A percentile compares a stretch with the other conserved stretches of the same genome.
Conservation (phyloP, 2,113 vertebrate genomes). For the Hipposideros armiger region DNA sequence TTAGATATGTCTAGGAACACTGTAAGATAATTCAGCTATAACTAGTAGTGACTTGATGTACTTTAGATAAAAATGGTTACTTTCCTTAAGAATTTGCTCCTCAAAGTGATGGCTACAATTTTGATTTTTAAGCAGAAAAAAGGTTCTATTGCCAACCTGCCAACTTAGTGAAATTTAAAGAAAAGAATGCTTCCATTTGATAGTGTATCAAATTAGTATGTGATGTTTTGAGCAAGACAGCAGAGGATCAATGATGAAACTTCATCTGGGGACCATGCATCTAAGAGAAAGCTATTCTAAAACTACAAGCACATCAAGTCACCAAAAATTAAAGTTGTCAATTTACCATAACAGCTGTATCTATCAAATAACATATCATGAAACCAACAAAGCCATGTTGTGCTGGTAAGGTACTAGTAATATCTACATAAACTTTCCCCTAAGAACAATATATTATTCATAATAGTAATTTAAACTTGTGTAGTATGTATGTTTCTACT, state of each 20-base stretch:
- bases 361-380: neutral
- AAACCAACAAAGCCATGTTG: neutral
- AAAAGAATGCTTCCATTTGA: slow-evolving; percentile 39
- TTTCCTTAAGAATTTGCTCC: neutral
- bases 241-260: neutral
- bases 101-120: neutral
- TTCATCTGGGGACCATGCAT: neutral
- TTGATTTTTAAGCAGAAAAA: slow-evolving; percentile 50
- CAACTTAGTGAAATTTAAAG: slow-evolving; percentile 41
- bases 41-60: neutral
- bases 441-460: neutral
- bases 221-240: slow-evolving; percentile 16
- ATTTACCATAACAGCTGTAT: neutral
- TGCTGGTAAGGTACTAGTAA: slow-evolving; percentile 7
- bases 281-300: slow-evolving; percentile 10
- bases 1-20: neutral
- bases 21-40: neutral
- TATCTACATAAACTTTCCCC: slow-evolving; percentile 20
- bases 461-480: slow-evolving; percentile 8
- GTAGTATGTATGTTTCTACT: slow-evolving; percentile 39
- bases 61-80: slow-evolving; percentile 24
- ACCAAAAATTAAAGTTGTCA: neutral
- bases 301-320: neutral
- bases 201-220: neutral
- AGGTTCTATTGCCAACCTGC: slow-evolving; percentile 16